Evolutionary conservation across 1,140 invertebrate species (phyloP).

Genomic region (Drosophila chauvacae): DNA sequence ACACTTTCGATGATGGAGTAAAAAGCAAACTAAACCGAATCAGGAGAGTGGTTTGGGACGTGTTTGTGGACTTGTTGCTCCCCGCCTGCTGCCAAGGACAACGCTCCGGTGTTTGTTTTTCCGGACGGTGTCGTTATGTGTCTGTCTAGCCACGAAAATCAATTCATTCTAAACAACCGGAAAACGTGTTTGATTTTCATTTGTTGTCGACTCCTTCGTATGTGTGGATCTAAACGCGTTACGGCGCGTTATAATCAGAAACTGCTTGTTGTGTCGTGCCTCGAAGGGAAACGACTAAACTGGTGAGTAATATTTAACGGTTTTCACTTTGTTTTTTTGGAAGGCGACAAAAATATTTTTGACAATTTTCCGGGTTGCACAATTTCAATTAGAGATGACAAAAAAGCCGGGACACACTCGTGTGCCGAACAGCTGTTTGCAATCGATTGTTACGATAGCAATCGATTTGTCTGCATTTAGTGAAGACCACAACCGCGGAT

Average conservation of each 20-base stretch:
- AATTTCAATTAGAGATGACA: conserved; percentile 42
- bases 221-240: conserved; percentile 47
- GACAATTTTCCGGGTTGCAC: conserved; percentile 52
- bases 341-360: conserved; percentile 7
- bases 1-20: not conserved
- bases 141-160: conserved; percentile 52
- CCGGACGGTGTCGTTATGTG: conserved; percentile 28
- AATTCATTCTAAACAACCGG: conserved; percentile 54
- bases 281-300: conserved; percentile 33
- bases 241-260: conserved; percentile 37
- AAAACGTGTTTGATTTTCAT: conserved; percentile 43
- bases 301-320: not conserved
- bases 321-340: not conserved
- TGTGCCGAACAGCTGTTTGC: conserved; percentile 3
- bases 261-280: conserved; percentile 11
- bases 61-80: conserved; percentile 38
- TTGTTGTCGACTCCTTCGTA: conserved; percentile 54
- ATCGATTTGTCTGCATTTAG: not conserved
- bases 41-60: not conserved
- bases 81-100: conserved; percentile 54
- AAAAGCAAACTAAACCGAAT: not conserved
- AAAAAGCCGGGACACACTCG: conserved; percentile 20
- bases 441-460: conserved; percentile 1
- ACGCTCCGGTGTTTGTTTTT: conserved; percentile 45
- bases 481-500: conserved; percentile 1